phyloP scores from a whole-genome alignment of 1,140 invertebrate species.

The Amyelois transitella region DNA sequence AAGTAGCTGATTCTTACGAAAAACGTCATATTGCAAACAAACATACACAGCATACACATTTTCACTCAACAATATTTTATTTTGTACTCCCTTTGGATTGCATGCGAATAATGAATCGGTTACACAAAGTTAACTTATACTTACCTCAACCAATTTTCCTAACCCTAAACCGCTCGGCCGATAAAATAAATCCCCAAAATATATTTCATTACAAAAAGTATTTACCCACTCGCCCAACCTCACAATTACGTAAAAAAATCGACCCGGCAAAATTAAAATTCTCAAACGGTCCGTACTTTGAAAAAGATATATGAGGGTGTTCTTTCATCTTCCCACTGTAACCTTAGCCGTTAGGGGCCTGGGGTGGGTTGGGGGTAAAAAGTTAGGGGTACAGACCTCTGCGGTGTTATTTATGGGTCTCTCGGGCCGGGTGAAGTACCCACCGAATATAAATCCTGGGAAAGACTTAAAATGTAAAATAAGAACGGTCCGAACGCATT shows the following conservation, averaged over 20 bases:
- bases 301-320: slow-evolving; percentile 70
- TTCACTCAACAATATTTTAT: no score
- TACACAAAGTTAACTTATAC: no score
- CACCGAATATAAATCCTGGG: slow-evolving; percentile 64
- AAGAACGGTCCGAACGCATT: slow-evolving; percentile 34
- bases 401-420: slow-evolving; percentile 62
- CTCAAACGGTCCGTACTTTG: slow-evolving; percentile 67
- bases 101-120: no score
- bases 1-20: no score
- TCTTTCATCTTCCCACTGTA: slow-evolving; percentile 67
- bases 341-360: slow-evolving; percentile 62
- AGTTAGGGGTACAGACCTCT: slow-evolving; percentile 26
- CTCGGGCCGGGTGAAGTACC: slow-evolving; percentile 61
- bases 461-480: slow-evolving; percentile 58
- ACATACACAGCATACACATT: no score
- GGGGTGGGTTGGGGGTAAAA: slow-evolving; percentile 18
- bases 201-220: not conserved
- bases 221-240: not conserved
- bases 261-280: slow-evolving; percentile 66
- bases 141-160: not conserved
- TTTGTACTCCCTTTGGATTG: no score
- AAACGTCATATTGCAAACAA: no score
- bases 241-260: slow-evolving; percentile 1
- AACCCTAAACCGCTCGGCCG: not conserved
- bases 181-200: not conserved